Evolutionary conservation across 2,113 vertebrate genomes (phyloP), one percentile per base, ranked within the genome.

Genomic region (Numenius arquata): DNA sequence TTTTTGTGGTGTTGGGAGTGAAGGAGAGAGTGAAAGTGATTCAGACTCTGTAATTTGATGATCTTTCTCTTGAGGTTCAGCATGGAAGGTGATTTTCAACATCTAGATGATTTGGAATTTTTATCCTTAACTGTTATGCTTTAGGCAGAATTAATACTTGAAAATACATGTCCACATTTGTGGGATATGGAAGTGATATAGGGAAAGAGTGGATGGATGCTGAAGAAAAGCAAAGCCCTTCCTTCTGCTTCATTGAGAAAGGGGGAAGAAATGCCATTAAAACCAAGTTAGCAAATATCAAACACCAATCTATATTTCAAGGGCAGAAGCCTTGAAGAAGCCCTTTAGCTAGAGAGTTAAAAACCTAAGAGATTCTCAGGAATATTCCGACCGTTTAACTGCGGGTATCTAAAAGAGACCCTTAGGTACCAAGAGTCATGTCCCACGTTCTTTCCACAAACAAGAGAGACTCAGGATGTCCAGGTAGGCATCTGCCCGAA

Each of bases 21-120:
- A 96, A 92, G 66, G 47, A 82, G 30, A 82, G 53, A 63, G 15
- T 10, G 15, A 65, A 95, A 90, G 91, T 36, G 5, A 84, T 50
- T 27, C 15, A 74, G 32, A 6, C 7, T 52, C 34, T 36, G 11
- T 71, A 59, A 78, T 11, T 25, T 22, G 12, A 50, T 71, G 61
- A 59, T 48, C 40, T 58, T 82, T 53, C n/a, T 87, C 65, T 94
- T 68, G 41, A 78, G 12, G 10, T 36, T 71, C 36, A 81, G 36
- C 3, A 26, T 2, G 17, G 50, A 52, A 66, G 61, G n/a, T 74
- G 65, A 50, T 78, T 89, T 94, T 82, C 56, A 61, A 21, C 16
- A 45, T 47, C 23, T 67, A 81, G 5, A 8, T 55, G 15, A 75
- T 52, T 45, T 68, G 19, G 27, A 86, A 50, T 7, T 53, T 80